Conservation (phyloP, 2,113 vertebrate species). For the Seriola rivoliana region DNA sequence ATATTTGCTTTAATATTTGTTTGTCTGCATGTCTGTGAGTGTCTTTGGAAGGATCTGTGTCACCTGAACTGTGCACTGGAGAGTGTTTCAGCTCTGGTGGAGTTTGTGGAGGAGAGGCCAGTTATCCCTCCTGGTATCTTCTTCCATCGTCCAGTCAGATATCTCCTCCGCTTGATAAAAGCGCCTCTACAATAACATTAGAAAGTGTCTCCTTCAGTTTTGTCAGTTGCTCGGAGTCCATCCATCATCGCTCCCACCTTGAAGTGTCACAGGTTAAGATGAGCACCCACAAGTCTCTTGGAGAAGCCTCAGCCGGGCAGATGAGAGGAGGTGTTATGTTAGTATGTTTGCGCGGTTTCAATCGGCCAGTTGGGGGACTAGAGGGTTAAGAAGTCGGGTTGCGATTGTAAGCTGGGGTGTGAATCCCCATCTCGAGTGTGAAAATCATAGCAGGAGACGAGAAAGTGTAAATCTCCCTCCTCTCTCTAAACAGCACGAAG, state of each 20-base stretch:
- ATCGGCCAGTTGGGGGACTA: no score
- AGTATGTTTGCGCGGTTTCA: neutral
- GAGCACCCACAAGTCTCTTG: slow-evolving; percentile 3
- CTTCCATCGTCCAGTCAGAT: slow-evolving; percentile 27
- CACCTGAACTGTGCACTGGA: neutral
- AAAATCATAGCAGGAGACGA: neutral
- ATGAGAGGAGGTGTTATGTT: slow-evolving; percentile 9
- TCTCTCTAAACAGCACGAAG: slow-evolving; percentile 28
- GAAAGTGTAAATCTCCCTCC: slow-evolving; percentile 38
- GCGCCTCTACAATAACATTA: slow-evolving; percentile 19
- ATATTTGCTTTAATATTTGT: slow-evolving; percentile 9
- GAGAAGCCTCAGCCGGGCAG: neutral
- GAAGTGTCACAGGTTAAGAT: slow-evolving; percentile 1
- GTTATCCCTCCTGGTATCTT: slow-evolving; percentile 41
- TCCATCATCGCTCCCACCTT: slow-evolving; percentile 38
- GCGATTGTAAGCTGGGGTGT: neutral
- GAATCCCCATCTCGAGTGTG: neutral
- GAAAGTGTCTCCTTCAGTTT: slow-evolving; percentile 24
- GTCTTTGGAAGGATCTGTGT: slow-evolving; percentile 17
- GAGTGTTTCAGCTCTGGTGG: slow-evolving; percentile 9
- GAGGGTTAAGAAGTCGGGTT: neutral
- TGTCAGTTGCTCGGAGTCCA: slow-evolving; percentile 29
- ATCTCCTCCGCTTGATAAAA: slow-evolving; percentile 25
- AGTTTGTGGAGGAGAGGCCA: slow-evolving; percentile 11
- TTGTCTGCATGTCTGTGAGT: slow-evolving; percentile 10